Evolutionary conservation across 2,797 vertebrate species (phyloP).

Genomic region (Oreochromis mossambicus): DNA sequence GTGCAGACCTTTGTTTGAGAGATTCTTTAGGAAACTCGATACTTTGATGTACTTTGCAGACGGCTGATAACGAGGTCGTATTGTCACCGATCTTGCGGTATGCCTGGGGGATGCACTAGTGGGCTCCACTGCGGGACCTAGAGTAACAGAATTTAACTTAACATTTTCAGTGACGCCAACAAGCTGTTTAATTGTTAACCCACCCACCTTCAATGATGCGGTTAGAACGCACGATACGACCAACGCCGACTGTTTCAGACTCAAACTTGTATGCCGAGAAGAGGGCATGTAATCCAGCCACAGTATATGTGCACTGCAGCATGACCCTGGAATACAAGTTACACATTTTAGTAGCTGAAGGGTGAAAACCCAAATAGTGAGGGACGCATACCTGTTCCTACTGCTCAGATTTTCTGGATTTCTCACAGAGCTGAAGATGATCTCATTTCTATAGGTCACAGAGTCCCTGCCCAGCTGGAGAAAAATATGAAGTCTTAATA

Average conservation of each 20-base stretch:
- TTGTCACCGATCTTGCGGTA: rapidly evolving
- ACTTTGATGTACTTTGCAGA: background rate
- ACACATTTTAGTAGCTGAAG: rapidly evolving
- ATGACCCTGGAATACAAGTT: slow-evolving; percentile 55
- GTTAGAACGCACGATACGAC: background rate
- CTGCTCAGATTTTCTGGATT: background rate
- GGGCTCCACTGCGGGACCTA: background rate
- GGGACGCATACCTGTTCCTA: slow-evolving; percentile 56
- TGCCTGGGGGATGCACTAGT: background rate
- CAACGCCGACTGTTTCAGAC: slow-evolving; percentile 31
- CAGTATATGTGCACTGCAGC: slow-evolving; percentile 70
- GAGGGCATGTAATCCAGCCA: slow-evolving; percentile 57
- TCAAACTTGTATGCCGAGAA: slow-evolving; percentile 51
- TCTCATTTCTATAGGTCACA: slow-evolving; percentile 79
- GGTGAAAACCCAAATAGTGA: too few species aligned
- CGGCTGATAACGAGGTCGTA: background rate
- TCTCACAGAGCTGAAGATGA: slow-evolving; percentile 36
- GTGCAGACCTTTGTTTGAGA: background rate
- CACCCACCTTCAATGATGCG: background rate
- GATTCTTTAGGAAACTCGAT: background rate
- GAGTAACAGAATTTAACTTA: background rate
- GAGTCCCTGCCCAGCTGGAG: slow-evolving; percentile 61
- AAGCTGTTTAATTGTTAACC: background rate
- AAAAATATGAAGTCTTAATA: background rate
- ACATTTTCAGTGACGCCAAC: rapidly evolving